Base-by-base conservation (phyloP, 1,140 invertebrate species). In the Carposina sasakii region DNA sequence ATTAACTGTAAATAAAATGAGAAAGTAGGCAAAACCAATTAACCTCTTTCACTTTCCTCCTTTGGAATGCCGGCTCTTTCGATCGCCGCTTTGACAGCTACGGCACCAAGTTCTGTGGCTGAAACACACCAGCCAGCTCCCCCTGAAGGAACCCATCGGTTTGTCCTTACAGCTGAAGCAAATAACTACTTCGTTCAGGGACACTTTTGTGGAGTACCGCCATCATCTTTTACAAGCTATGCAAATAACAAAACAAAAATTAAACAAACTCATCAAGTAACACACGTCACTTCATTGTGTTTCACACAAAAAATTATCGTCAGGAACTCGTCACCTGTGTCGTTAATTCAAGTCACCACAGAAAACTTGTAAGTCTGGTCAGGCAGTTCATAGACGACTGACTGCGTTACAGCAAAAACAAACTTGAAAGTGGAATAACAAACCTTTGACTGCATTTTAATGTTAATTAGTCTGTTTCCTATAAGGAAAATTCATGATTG, bases 121-220 rank as follows among this genome's bases (percentile, higher is more conserved):
- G 95, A 86, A 1, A 99, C 49, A 13, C 91, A 88, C 2, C 94
- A 88, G 43, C 99, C 82, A 24, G 90, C 89, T 30, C 96, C 87
- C 33, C 98, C 98, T 53, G 99, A 98, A 2, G 98, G 98, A n/a
- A n/a, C 98, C 98, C 54, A 99, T 98, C 2, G 98, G 98, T 30
- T 4, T 30, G 98, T 99, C 57, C 98, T 89, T 1, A 92, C 93
- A 22, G 93, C 95, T 55, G 94, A 93, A 17, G 96, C 89, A 67
- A n/a, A 98, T 95, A 17, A 97, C 91, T 16, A 97, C 95, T 78
- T 98, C 96, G 61, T 94, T 90, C 30, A 92, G 76, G 28, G 84
- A 76, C 42, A 86, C 70, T 81, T 88, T 88, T 2, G 85, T 82
- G 33, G 87, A 88, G 59, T 87, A 90, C 60, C 45, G 75, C 70